Evolutionary conservation across 2,113 vertebrate genomes (phyloP), one percentile per base, ranked within the genome.

Genomic region (Pteronura brasiliensis): DNA sequence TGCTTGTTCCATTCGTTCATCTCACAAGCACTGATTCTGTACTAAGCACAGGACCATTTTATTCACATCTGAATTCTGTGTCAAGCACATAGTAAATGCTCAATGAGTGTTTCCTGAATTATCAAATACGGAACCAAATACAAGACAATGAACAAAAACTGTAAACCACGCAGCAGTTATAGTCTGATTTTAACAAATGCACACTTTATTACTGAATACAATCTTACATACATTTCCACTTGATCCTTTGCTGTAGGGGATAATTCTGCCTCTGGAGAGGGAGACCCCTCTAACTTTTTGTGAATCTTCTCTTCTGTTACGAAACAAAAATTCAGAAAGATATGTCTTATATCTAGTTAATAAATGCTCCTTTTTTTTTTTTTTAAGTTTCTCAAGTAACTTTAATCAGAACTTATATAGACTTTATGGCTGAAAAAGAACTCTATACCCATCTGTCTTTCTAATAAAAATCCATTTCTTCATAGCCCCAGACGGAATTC

Each of bases 201-300:
- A 34, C 59, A 65, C 17, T 63, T 69, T 6, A 88, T 27, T 2
- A 93, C 88, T 55, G 27, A 36, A 31, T 39, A 59, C 69, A n/a
- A 61, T 76, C 80, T 67, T 77, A 98, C 99, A 97, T 99, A 99
- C 99, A 99, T 99, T 99, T 99, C 99, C 99, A 99, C 99, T 99
- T 99, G 99, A 99, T 99, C 99, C 99, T 99, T 99, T 96, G 99
- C 99, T 98, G 99, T 99, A 93, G 99, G 99, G 97, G 99, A 99
- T 97, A 99, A 98, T 97, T 99, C 99, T 98, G 99, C 98, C 97
- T 99, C 99, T 84, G 99, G 99, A 99, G 99, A 99, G 97, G 99
- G 99, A 98, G 99, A 99, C 97, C 98, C 99, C 98, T 99, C 99
- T 92, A 99, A 98, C 98, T 99, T 99, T 97, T 99, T 99, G 97